Conservation (phyloP, 2,113 vertebrate genomes). For the Elanoides forficatus region DNA sequence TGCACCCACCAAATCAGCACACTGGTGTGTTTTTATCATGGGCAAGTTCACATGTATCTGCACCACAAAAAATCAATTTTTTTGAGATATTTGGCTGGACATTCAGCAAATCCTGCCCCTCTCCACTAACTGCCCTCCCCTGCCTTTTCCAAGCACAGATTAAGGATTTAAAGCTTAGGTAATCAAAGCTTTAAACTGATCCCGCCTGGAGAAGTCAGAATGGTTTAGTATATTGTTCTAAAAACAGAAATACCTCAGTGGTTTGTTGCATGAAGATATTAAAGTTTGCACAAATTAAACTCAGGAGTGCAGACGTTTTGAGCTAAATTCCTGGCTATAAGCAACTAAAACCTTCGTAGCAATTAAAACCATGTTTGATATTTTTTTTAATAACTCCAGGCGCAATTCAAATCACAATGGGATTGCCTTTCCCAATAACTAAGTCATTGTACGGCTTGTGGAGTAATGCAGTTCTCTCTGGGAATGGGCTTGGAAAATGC, state of each 20-base stretch:
- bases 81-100: not conserved
- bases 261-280: slow-evolving; percentile 45
- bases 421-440: not conserved
- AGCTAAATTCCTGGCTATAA: slow-evolving; percentile 5
- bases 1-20: not conserved
- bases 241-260: slow-evolving; percentile 7
- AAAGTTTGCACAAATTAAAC: slow-evolving; percentile 29
- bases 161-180: slow-evolving; percentile 44
- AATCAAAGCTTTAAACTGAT: slow-evolving; percentile 46
- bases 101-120: not conserved
- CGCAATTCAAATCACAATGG: not conserved
- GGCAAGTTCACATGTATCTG: not conserved
- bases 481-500: not conserved
- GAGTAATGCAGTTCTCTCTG: not conserved
- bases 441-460: not conserved
- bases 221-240: not conserved
- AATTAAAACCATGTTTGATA: not conserved
- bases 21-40: not conserved
- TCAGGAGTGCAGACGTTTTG: not conserved
- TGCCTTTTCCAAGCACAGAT: not conserved
- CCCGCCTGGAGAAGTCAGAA: slow-evolving; percentile 23
- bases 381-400: not conserved
- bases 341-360: not conserved
- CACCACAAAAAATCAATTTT: not conserved
- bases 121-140: not conserved